Conservation (phyloP, 2,113 vertebrate genomes). For the Alaudala cheleensis region DNA sequence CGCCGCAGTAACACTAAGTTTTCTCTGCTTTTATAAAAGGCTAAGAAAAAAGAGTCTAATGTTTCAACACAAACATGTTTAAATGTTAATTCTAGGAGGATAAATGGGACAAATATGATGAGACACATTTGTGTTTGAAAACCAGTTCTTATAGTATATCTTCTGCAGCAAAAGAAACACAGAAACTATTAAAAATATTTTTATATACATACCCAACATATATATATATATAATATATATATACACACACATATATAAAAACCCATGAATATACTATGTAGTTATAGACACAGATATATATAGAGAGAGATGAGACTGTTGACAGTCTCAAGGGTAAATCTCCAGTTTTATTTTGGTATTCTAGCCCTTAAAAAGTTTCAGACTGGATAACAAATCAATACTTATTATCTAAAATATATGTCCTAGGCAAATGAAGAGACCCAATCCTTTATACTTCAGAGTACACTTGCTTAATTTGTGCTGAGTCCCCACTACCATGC, state of each 20-base stretch:
- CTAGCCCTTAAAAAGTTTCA: not conserved
- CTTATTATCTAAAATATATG: not conserved
- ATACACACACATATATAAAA: not conserved
- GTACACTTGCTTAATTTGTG: not conserved
- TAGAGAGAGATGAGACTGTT: not conserved
- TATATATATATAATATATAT: not conserved
- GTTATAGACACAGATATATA: not conserved
- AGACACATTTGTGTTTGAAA: not conserved
- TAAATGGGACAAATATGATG: not conserved
- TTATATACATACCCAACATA: not conserved
- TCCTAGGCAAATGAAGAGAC: not conserved
- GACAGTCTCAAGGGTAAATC: not conserved
- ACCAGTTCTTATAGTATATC: not conserved
- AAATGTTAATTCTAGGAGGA: not conserved
- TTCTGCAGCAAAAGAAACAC: not conserved
- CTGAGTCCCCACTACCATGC: not conserved
- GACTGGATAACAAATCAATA: not conserved
- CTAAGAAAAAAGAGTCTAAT: not conserved
- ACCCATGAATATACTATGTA: not conserved
- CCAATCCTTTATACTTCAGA: not conserved
- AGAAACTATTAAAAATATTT: not conserved
- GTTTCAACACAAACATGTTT: not conserved
- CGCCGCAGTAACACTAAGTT: not conserved
- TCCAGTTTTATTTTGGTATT: not conserved
- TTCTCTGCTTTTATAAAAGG: not conserved